phyloP scores from a whole-genome alignment of 2,113 vertebrate species.

The Barnardius zonarius region DNA sequence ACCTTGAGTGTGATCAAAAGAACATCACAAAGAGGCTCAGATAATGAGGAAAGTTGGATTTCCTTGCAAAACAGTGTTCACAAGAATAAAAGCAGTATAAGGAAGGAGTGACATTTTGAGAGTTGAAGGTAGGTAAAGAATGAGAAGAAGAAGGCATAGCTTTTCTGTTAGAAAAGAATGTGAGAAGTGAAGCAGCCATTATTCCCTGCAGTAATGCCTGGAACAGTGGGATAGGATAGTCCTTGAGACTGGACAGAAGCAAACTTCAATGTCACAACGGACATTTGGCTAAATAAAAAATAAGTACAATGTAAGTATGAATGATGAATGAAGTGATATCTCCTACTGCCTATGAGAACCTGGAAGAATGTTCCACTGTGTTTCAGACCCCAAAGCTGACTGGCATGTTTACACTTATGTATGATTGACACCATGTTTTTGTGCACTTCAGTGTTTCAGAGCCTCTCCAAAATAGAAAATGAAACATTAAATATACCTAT shows the following conservation, averaged over 20 bases:
- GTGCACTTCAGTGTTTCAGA: not conserved
- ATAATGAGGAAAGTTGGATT: not conserved
- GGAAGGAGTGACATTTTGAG: not conserved
- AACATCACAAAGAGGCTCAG: not conserved
- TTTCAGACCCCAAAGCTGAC: not conserved
- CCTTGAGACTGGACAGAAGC: not conserved
- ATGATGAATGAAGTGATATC: not conserved
- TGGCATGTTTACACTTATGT: fast-evolving
- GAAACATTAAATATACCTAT: not conserved
- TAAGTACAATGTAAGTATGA: not conserved
- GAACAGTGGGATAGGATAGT: not conserved
- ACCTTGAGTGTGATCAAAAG: not conserved
- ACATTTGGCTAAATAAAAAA: not conserved
- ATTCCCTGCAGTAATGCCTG: not conserved
- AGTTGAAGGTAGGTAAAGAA: not conserved
- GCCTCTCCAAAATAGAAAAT: not conserved
- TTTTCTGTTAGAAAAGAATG: not conserved
- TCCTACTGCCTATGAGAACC: not conserved
- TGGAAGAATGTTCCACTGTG: not conserved
- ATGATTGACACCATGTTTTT: not conserved
- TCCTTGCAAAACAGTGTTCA: not conserved
- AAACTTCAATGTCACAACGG: not conserved
- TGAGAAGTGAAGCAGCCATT: not conserved
- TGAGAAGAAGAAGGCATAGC: not conserved
- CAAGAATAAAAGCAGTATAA: not conserved